Base-by-base conservation (phyloP, 1,140 invertebrate species). In the Tetragonula clypearis region DNA sequence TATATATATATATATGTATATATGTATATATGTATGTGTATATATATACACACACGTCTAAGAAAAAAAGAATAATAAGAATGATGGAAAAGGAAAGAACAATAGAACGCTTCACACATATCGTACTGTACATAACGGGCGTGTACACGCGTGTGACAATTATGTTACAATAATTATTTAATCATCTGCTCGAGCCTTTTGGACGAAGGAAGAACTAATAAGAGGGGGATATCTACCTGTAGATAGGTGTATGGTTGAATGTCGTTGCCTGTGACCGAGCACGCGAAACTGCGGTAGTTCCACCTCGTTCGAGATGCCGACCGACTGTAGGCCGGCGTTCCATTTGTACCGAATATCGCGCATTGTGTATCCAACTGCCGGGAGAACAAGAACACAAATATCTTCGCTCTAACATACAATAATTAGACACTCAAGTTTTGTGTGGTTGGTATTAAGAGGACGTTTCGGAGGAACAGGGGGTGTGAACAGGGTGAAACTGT, bases 301-400 rank as follows among this genome's bases (percentile, higher is more conserved):
- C 95, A 98, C 98, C 95, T 98, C 97, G 95, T 96, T 97, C 96
- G 97, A 97, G 96, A 98, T 98, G 95, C 97, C 97, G 95, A 98
- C 98, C 95, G 98, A 98, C 95, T 97, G 96, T 95, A 96, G 96
- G 95, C 98, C 97, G 95, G 97, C 96, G 95, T 97, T 97, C 98
- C 98, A 99, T 96, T 97, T 98, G 96, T 99, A 99, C 95, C 97
- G 97, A 96, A 99, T 99, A 97, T 99, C 98, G 96, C 97, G 97
- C 97, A 98, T 99, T 96, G 98, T 98, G 97, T 99, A 99, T 96
- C 98, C 98, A 97, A 99, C 98, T 96, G 95, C 95, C 95, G 95
- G 94, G 95, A 96, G 95, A 95, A 96, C 95, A 95, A 96, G 94
- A 95, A 96, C 94, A 96, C 95, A 95, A 95, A 95, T 95, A 95